Percentiles rank a stretch among this genome's conserved stretches.
phyloP scores from a whole-genome alignment of 2,888 invertebrate species.

The Leptinotarsa haldemani region DNA sequence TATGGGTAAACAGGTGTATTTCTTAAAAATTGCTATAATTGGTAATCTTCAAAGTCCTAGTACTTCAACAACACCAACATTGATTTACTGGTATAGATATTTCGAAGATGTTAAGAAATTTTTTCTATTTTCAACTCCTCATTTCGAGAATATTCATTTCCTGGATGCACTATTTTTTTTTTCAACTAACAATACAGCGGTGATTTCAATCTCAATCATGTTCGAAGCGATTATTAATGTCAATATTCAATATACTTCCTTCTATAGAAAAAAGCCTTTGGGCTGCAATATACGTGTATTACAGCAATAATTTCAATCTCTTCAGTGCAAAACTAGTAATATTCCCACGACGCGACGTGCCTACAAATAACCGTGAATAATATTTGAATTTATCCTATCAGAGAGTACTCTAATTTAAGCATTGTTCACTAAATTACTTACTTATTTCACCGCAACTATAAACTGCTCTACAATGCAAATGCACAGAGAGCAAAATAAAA shows the following conservation, averaged over 20 bases:
- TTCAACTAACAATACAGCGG: too few relatives aligned
- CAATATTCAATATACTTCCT: neutral
- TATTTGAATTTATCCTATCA: constrained; percentile 28
- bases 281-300: neutral
- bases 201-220: too few relatives aligned
- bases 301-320: constrained; percentile 16
- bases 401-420: constrained; percentile 21
- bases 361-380: constrained; percentile 31
- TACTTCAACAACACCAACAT: too few relatives aligned
- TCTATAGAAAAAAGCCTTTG: constrained; percentile 3
- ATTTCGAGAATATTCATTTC: too few relatives aligned
- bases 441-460: constrained; percentile 7
- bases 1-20: too few relatives aligned
- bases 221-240: too few relatives aligned
- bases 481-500: neutral
- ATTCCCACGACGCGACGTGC: constrained; percentile 30
- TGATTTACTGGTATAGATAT: too few relatives aligned
- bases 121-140: too few relatives aligned
- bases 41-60: too few relatives aligned
- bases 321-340: constrained; percentile 21
- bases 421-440: constrained; percentile 32
- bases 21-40: too few relatives aligned
- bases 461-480: constrained; percentile 3
- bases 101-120: too few relatives aligned
- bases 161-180: too few relatives aligned